Percentiles rank a stretch among this genome's conserved stretches.
These are phyloP conservation scores for Mus pahari DNA, from an alignment of 2,113 vertebrate species.

Conservation along the genomic window DNA sequence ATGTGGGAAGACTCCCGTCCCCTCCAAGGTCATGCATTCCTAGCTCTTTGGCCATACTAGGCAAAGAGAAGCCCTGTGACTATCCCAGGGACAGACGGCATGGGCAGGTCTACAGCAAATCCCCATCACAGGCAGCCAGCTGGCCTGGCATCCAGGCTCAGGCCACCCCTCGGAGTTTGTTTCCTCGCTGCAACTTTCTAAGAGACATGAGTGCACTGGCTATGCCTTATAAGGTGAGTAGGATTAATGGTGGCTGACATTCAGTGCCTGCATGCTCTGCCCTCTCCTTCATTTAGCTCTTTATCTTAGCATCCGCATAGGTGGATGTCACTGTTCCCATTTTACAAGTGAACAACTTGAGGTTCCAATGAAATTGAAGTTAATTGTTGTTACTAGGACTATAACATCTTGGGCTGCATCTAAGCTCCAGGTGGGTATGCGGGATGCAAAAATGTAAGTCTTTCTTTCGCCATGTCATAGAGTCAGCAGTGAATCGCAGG, in stretches of 20 bases:
- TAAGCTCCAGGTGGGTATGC: neutral
- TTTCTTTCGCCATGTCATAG: rapidly evolving
- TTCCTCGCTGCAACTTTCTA: neutral
- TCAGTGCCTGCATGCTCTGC: rapidly evolving
- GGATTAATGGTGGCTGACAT: neutral
- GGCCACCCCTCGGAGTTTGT: rapidly evolving
- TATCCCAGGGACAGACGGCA: neutral
- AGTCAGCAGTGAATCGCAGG: neutral
- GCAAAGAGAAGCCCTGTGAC: neutral
- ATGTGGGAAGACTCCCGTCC: neutral
- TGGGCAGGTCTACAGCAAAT: neutral
- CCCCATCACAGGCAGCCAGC: neutral
- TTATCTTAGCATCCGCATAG: neutral
- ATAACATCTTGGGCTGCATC: neutral
- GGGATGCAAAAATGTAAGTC: neutral
- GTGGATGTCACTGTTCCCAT: neutral
- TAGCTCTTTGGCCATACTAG: neutral
- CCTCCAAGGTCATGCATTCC: neutral
- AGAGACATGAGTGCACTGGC: neutral
- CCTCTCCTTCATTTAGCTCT: neutral
- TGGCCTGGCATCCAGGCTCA: neutral
- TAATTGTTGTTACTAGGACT: neutral
- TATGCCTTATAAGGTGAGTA: neutral
- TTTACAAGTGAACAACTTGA: neutral
- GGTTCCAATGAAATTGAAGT: neutral